Evolutionary conservation across 64 coral and sea anemone genomes (phyloP), one percentile per base, ranked within the genome.

Genomic region (Anthopleura sola): DNA sequence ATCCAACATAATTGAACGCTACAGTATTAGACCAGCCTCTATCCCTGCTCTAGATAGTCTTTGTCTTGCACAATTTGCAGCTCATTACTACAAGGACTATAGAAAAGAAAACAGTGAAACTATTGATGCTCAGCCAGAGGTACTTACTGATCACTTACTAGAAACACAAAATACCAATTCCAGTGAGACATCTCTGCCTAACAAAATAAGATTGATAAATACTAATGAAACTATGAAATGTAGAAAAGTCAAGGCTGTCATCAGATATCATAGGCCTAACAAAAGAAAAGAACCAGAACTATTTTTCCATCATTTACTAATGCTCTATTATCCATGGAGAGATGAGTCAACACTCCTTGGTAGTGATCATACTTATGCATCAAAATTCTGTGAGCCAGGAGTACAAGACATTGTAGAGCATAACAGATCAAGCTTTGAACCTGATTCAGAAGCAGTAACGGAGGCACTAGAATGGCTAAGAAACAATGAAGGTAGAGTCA

Each of bases 201-300:
- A 28, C 24, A 18, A 56, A 23, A 78, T 87, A 78, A 87, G 9
- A 87, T 55, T 87, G 55, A 55, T 87, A 48, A 80, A 87, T 54
- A 87, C 44, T 82, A 83, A 91, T 66, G 78, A 91, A 86, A 82
- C 55, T 47, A 92, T 92, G 86, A 89, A 83, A 83, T 75, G 90
- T 74, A 88, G 86, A 86, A 93, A 85, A 85, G 82, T 93, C 56
- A 88, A 84, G 88, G 86, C 86, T 66, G 86, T 93, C 46, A 85
- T 88, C 21, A 85, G 86, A 74, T 93, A 85, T 81, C 77, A 93
- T 78, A 88, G 49, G 79, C 91, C 91, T 53, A 93, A 88, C 60
- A 86, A 86, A 60, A 88, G 18, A 78, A 86, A 86, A 86, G 60
- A 86, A 40, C 85, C 85, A 37, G 85, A 86, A 37, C 5, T 86